Conservation (phyloP, 2,113 vertebrate species). For the Leptosomus discolor region DNA sequence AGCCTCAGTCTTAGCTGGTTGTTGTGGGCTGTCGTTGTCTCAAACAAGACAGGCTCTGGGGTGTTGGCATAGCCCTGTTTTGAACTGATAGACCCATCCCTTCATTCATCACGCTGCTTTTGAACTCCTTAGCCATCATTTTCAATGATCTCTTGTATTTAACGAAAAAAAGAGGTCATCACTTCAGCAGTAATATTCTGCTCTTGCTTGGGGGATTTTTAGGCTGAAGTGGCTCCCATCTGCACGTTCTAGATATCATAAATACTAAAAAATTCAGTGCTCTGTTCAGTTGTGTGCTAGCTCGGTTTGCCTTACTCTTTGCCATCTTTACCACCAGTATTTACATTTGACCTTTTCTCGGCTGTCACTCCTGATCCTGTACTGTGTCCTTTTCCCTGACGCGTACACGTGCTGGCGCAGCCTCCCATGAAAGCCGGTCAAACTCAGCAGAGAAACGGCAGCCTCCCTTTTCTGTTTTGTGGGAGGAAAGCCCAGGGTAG, state of each 20-base stretch:
- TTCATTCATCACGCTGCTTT: neutral
- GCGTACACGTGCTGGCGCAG: accelerated
- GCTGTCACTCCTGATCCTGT: neutral
- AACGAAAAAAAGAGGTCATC: neutral
- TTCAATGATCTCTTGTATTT: neutral
- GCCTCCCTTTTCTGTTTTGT: neutral
- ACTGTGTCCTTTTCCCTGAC: neutral
- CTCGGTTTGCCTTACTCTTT: neutral
- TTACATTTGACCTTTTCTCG: neutral
- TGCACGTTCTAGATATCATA: too few species aligned
- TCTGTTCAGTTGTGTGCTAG: neutral
- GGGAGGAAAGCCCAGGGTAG: neutral
- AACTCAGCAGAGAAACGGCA: neutral
- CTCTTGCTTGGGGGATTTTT: neutral
- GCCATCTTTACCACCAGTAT: neutral
- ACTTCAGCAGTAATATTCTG: neutral
- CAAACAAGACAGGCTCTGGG: neutral
- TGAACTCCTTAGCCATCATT: neutral
- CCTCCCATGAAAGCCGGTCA: neutral
- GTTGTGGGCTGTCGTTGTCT: accelerated
- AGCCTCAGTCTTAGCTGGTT: neutral
- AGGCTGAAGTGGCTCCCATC: neutral
- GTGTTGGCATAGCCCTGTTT: neutral
- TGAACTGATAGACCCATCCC: neutral
- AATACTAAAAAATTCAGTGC: neutral